Percentiles rank a stretch among this genome's conserved stretches.
phyloP scores from a whole-genome alignment of 2,888 invertebrate genomes.

The Timandra comae region DNA sequence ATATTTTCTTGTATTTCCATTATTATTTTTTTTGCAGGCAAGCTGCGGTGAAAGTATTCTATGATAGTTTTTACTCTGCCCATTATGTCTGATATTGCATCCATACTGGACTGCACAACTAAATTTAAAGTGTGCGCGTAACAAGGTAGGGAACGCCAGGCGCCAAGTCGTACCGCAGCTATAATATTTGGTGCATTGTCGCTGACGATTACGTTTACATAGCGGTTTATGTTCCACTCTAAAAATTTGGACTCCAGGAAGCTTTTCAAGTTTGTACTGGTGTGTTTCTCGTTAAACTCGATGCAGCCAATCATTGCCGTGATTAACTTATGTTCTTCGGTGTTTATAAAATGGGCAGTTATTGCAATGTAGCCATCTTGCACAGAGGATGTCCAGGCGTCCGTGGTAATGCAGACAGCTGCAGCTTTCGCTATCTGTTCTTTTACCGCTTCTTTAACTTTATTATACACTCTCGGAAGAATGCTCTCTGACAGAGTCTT shows the following conservation, averaged over 20 bases:
- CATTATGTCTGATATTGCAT: background rate
- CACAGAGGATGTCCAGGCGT: constrained; percentile 16
- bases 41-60: constrained; percentile 1
- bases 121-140: constrained; percentile 22
- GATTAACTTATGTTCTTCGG: constrained; percentile 3
- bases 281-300: constrained; percentile 4
- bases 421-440: constrained; percentile 1
- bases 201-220: constrained; percentile 11
- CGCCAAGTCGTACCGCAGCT: constrained; percentile 10
- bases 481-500: constrained; percentile 20
- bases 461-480: constrained; percentile 16
- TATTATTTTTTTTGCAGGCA: constrained; percentile 19
- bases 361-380: constrained; percentile 15
- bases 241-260: constrained; percentile 5
- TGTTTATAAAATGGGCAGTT: constrained; percentile 16
- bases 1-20: constrained; percentile 25
- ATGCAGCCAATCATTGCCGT: constrained; percentile 7
- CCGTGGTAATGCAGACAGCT: constrained; percentile 21
- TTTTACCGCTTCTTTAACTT: constrained; percentile 2
- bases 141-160: constrained; percentile 16
- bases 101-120: constrained; percentile 11
- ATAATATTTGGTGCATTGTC: constrained; percentile 12
- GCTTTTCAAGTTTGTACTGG: constrained; percentile 3
- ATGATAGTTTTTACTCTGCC: constrained; percentile 7
- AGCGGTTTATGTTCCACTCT: constrained; percentile 8